These are phyloP conservation scores for Neoniphon sammara DNA, from an alignment of 2,797 vertebrate species.

Conservation along the genomic window DNA sequence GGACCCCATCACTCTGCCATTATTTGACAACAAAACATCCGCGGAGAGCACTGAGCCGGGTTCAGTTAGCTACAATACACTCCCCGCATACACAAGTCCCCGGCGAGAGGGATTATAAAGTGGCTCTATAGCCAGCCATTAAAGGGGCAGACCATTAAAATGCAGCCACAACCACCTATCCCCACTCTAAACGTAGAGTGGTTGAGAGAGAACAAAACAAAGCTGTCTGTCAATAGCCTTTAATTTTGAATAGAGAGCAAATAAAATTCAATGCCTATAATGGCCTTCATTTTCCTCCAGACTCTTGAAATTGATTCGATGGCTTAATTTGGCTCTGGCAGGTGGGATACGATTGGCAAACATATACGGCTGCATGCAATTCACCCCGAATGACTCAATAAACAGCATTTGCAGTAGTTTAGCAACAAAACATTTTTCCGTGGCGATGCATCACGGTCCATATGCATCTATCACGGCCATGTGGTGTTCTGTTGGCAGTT, in stretches of 20 bases:
- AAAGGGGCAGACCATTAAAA: conserved; percentile 72
- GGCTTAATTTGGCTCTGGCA: conserved; percentile 71
- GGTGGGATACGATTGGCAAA: conserved; percentile 65
- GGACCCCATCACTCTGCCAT: conserved; percentile 80
- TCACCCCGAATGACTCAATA: conserved; percentile 58
- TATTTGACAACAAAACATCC: conserved; percentile 82
- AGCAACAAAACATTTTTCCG: conserved; percentile 39
- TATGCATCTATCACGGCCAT: conserved; percentile 65
- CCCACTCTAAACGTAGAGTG: conserved; percentile 56
- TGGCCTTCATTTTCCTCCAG: conserved; percentile 69
- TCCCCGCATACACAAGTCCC: conserved; percentile 75
- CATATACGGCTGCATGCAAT: conserved; percentile 36
- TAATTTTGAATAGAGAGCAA: conserved; percentile 74
- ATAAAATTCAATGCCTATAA: conserved; percentile 69
- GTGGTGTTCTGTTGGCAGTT: conserved; percentile 68
- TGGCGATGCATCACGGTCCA: conserved; percentile 52
- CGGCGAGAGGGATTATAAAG: conserved; percentile 65
- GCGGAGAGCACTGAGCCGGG: conserved; percentile 66
- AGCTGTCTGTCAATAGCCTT: conserved; percentile 75
- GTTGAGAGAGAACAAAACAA: conserved; percentile 71
- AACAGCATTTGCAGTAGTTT: conserved; percentile 57
- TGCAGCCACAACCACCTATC: conserved; percentile 64
- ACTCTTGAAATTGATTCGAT: conserved; percentile 77
- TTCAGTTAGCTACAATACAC: conserved; percentile 72
- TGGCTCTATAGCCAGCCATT: conserved; percentile 60